Percentiles rank a stretch among this genome's conserved stretches.
These are phyloP conservation scores for Drusus annulatus DNA, from an alignment of 1,140 invertebrate genomes.

Conservation along the genomic window DNA sequence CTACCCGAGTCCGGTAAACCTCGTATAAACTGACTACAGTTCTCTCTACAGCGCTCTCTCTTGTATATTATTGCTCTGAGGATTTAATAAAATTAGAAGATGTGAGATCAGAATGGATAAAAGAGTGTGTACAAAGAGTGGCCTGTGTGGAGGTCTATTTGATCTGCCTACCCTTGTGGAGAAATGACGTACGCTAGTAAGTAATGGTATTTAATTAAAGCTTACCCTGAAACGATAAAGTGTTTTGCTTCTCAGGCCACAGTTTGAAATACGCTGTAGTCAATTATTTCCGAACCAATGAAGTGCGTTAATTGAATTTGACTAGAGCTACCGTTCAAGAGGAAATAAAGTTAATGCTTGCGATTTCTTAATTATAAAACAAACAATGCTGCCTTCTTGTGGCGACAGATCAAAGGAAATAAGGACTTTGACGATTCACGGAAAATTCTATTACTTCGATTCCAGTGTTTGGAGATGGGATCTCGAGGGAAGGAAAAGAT, in stretches of 20 bases:
- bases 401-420: neutral
- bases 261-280: neutral
- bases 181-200: no score
- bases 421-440: neutral
- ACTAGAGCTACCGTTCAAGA: neutral
- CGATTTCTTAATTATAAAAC: slow-evolving; percentile 11
- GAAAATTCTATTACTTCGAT: neutral
- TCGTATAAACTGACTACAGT: no score
- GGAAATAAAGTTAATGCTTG: slow-evolving; percentile 5
- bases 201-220: no score
- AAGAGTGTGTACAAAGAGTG: no score
- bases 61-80: no score
- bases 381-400: neutral
- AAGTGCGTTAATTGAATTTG: slow-evolving; percentile 4
- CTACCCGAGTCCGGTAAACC: no score
- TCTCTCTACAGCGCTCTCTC: no score
- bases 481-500: no score
- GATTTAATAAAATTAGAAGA: no score
- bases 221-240: neutral
- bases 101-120: no score
- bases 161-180: no score
- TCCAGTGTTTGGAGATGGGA: neutral
- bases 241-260: neutral
- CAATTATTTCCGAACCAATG: slow-evolving; percentile 8
- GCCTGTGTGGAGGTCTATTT: no score